A percentile compares a stretch with the other conserved stretches of the same genome.
phyloP scores from a whole-genome alignment of 2,888 invertebrate species.

The Bombyx huttoni region DNA sequence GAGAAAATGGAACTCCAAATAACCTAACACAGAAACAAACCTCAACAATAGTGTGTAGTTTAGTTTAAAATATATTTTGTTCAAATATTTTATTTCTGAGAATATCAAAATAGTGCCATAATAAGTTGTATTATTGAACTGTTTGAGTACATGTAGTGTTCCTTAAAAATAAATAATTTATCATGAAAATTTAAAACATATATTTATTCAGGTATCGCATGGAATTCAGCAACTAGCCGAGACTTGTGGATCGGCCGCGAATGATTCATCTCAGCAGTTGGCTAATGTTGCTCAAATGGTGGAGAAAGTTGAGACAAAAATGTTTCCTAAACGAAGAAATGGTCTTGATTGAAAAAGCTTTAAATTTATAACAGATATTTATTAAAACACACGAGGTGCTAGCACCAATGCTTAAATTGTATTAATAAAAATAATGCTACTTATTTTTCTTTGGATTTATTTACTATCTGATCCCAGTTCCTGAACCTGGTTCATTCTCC shows the following conservation, averaged over 20 bases:
- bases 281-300: conserved; percentile 51
- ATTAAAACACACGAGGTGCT: background rate
- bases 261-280: conserved; percentile 46
- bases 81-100: too few relatives aligned
- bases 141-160: too few relatives aligned
- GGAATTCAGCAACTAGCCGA: conserved; percentile 59
- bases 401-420: background rate
- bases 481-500: too few relatives aligned
- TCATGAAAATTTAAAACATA: background rate
- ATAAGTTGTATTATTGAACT: too few relatives aligned
- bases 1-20: too few relatives aligned
- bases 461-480: background rate
- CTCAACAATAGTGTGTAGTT: too few relatives aligned
- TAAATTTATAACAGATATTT: background rate
- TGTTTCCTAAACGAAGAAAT: conserved; percentile 52
- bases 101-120: too few relatives aligned
- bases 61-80: too few relatives aligned
- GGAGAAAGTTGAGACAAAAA: conserved; percentile 46
- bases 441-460: background rate
- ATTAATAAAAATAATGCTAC: background rate
- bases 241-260: conserved; percentile 53
- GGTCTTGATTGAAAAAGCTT: conserved; percentile 40
- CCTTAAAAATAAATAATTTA: background rate
- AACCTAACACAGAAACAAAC: too few relatives aligned
- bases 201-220: conserved; percentile 38